Conservation (phyloP, 2,113 vertebrate species). For the Atractosteus spatula region DNA sequence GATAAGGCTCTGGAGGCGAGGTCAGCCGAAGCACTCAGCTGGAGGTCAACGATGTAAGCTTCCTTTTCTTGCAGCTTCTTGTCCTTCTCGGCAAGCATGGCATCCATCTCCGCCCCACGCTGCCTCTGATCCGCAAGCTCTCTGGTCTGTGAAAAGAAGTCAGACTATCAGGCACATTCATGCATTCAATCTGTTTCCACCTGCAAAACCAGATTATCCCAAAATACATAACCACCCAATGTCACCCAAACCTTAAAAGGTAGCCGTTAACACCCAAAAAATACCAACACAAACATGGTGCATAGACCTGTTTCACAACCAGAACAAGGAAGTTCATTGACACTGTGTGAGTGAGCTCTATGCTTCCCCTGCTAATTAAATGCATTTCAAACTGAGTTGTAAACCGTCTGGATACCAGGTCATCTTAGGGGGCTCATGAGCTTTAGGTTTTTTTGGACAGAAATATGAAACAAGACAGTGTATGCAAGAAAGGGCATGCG, state of each 20-base stretch:
- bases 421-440: too few relatives aligned
- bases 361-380: not conserved
- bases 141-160: slow-evolving; percentile 44
- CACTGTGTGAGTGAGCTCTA: too few relatives aligned
- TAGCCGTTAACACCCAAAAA: too few relatives aligned
- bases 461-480: too few relatives aligned
- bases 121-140: slow-evolving; percentile 64
- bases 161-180: not conserved
- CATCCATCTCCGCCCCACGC: slow-evolving; percentile 77
- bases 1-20: slow-evolving; percentile 29
- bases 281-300: too few relatives aligned
- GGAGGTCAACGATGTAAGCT: slow-evolving; percentile 80
- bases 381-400: too few relatives aligned
- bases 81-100: slow-evolving; percentile 76
- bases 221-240: not conserved
- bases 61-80: slow-evolving; percentile 78
- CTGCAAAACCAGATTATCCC: not conserved
- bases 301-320: too few relatives aligned
- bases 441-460: too few relatives aligned
- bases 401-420: too few relatives aligned
- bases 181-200: not conserved
- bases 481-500: too few relatives aligned
- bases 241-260: too few relatives aligned
- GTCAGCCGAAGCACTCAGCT: slow-evolving; percentile 56
- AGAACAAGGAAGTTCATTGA: too few relatives aligned